Conservation (phyloP, 2,888 invertebrate genomes). For the Colostygia pectinataria region DNA sequence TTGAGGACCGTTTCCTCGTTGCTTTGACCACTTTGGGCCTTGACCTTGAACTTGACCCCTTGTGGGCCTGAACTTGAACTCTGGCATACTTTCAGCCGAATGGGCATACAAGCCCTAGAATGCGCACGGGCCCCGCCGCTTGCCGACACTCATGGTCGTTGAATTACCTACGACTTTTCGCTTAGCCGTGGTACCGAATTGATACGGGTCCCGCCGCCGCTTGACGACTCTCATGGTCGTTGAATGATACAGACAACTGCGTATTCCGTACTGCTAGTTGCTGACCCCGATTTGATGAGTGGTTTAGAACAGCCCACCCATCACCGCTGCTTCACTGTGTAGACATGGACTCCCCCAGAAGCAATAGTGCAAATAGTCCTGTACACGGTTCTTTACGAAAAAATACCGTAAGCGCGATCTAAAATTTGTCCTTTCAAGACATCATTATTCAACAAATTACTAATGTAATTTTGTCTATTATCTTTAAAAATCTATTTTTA, state of each 20-base stretch:
- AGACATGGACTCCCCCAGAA: slow-evolving; percentile 19
- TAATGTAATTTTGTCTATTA: too few species aligned
- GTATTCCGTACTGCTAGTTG: neutral
- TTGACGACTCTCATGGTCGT: too few species aligned
- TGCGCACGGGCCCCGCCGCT: neutral
- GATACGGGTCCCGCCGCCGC: too few species aligned
- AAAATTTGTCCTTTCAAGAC: neutral
- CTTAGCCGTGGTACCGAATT: slow-evolving; percentile 10
- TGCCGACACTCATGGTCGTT: neutral
- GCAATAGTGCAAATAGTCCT: neutral
- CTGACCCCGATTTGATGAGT: slow-evolving; percentile 5
- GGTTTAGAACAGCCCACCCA: slow-evolving; percentile 17
- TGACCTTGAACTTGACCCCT: neutral
- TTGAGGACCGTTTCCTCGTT: slow-evolving; percentile 13
- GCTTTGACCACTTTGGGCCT: neutral
- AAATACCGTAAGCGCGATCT: slow-evolving; percentile 17
- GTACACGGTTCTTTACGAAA: neutral
- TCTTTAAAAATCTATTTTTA: neutral
- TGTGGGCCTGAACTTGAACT: too few species aligned
- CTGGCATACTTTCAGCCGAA: slow-evolving; percentile 16
- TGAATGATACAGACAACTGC: slow-evolving; percentile 8
- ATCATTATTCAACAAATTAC: neutral
- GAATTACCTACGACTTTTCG: slow-evolving; percentile 7
- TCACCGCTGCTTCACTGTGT: slow-evolving; percentile 19
- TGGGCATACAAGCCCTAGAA: slow-evolving; percentile 3